These are phyloP conservation scores for Atrina japonica DNA, from an alignment of 2,888 invertebrate species.

Conservation along the genomic window DNA sequence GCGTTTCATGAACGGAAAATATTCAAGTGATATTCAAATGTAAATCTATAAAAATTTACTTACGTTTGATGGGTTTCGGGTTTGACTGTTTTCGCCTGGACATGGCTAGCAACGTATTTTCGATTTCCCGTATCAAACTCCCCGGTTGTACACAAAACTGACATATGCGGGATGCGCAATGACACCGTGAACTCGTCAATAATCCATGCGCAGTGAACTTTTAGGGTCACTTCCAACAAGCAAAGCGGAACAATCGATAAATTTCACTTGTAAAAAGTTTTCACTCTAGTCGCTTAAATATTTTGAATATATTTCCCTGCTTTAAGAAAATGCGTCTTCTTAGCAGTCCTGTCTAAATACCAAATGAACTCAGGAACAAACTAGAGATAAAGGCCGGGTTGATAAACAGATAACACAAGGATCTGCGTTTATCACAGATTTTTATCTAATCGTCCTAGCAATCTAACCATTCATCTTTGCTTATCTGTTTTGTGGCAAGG, in stretches of 20 bases:
- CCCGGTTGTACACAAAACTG: conserved; percentile 50
- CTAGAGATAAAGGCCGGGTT: no score
- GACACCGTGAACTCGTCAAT: conserved; percentile 48
- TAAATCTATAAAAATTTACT: conserved; percentile 81
- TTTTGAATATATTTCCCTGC: neutral
- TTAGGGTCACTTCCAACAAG: conserved; percentile 37
- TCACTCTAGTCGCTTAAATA: no score
- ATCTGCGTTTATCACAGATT: no score
- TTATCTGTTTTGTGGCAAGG: no score
- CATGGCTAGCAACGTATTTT: conserved; percentile 83
- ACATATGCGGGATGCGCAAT: conserved; percentile 65
- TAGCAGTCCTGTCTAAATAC: no score
- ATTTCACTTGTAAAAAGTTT: conserved; percentile 13
- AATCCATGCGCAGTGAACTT: conserved; percentile 61
- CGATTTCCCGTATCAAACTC: conserved; percentile 51
- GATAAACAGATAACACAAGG: no score
- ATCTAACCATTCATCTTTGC: no score
- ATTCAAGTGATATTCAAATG: conserved; percentile 10
- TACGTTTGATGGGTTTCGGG: conserved; percentile 97
- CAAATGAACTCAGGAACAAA: no score
- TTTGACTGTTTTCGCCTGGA: conserved; percentile 97
- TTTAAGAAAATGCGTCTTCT: conserved; percentile 2
- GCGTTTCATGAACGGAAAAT: no score
- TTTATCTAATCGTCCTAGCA: no score
- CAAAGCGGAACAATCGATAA: conserved; percentile 5